Conservation (phyloP, 2,888 invertebrate genomes). For the Nymphalis c-album region DNA sequence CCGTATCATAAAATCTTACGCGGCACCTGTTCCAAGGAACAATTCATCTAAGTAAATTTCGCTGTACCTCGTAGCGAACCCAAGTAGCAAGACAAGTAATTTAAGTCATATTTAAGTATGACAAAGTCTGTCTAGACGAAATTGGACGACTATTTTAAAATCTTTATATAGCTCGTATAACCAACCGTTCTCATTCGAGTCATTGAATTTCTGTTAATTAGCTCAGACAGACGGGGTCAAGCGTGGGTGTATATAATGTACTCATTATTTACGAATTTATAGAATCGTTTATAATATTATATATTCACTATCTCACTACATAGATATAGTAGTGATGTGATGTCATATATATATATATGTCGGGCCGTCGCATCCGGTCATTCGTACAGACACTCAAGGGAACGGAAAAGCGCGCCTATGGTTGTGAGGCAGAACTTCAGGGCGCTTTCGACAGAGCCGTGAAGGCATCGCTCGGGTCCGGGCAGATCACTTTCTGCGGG, state of each 20-base stretch:
- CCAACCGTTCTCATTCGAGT: not conserved
- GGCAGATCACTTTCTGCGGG: no score
- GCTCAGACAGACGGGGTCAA: constrained; percentile 3
- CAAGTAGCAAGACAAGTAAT: not conserved
- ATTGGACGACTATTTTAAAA: not conserved
- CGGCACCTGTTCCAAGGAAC: no score
- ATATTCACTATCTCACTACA: no score
- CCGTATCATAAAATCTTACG: no score
- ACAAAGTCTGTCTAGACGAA: constrained; percentile 1
- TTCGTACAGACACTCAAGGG: no score
- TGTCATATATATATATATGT: no score
- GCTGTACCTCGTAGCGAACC: not conserved
- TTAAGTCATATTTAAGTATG: not conserved
- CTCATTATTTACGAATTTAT: not conserved
- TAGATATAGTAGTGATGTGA: no score
- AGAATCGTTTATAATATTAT: not conserved
- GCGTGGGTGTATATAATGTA: not conserved
- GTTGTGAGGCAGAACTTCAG: no score
- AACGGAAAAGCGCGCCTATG: no score
- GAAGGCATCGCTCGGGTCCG: no score
- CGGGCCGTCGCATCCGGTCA: no score
- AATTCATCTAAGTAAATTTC: not conserved
- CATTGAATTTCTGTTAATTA: constrained; percentile 7
- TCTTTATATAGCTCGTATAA: not conserved
- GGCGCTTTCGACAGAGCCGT: no score